Conservation (phyloP, 2,888 invertebrate species). For the Lapara coniferarum region DNA sequence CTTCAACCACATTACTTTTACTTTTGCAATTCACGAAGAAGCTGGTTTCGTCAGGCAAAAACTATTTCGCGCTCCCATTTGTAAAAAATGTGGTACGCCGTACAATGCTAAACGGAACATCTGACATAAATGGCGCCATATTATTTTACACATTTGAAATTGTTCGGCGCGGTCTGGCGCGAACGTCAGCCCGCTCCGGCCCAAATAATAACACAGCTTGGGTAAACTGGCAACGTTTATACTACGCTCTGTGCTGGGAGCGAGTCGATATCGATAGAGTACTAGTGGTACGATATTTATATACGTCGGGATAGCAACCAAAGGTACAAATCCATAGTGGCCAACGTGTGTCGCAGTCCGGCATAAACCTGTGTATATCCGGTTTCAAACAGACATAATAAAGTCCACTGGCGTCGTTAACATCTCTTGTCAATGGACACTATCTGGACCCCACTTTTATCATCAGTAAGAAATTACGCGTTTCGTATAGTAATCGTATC, state of each 20-base stretch:
- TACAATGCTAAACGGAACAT: slow-evolving; percentile 28
- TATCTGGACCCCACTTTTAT: too few relatives aligned
- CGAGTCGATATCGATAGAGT: slow-evolving; percentile 41
- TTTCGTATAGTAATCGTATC: too few relatives aligned
- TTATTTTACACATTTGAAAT: slow-evolving; percentile 64
- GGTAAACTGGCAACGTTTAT: slow-evolving; percentile 63
- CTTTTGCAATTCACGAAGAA: too few relatives aligned
- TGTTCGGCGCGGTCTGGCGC: slow-evolving; percentile 47
- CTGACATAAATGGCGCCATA: slow-evolving; percentile 48
- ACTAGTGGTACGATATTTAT: neutral
- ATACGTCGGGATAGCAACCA: too few relatives aligned
- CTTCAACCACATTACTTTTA: too few relatives aligned
- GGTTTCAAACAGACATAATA: too few relatives aligned
- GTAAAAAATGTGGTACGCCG: slow-evolving; percentile 38
- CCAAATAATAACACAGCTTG: slow-evolving; percentile 67
- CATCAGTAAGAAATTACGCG: too few relatives aligned
- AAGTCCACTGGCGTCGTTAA: too few relatives aligned
- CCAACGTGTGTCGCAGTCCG: too few relatives aligned
- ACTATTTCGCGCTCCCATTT: neutral
- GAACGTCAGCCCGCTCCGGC: slow-evolving; percentile 56
- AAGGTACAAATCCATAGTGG: too few relatives aligned
- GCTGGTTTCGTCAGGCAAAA: neutral
- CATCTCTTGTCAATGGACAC: too few relatives aligned
- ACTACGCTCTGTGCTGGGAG: slow-evolving; percentile 58
- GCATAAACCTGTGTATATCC: too few relatives aligned